These are phyloP conservation scores for Aurelia sp. DNA, from an alignment of 30 jellyfish, hydroid and myxozoan species.

Conservation along the genomic window DNA sequence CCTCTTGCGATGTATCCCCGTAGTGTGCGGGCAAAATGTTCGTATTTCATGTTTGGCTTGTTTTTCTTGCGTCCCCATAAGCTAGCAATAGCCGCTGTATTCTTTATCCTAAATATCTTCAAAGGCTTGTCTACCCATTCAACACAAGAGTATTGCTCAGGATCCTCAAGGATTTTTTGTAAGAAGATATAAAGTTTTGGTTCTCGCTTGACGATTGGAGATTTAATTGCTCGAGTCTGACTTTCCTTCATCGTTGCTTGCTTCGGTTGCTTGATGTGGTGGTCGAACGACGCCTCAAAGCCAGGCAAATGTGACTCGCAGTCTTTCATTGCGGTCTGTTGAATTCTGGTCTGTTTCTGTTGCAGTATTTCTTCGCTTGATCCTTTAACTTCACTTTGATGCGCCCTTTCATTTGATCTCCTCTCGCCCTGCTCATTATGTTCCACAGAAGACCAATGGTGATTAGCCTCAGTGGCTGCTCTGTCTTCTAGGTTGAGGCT, in stretches of 20 bases:
- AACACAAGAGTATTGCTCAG: conserved; percentile 20
- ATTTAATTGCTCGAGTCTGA: not conserved
- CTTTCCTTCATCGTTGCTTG: not conserved
- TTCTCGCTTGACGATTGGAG: not conserved
- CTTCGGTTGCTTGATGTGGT: not conserved
- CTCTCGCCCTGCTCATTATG: no score
- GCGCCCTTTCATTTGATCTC: no score
- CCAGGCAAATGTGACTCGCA: no score
- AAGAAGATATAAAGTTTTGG: conserved; percentile 30
- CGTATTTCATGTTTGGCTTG: conserved; percentile 54
- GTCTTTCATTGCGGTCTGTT: not conserved
- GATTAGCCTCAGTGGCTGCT: no score
- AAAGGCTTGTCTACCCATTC: conserved; percentile 18
- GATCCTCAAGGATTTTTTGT: conserved; percentile 5
- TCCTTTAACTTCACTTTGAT: no score
- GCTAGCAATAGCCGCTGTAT: conserved; percentile 22
- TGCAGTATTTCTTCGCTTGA: no score
- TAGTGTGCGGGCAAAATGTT: conserved; percentile 58
- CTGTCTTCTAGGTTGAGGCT: no score
- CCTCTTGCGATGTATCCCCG: conserved; percentile 50
- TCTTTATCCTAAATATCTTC: conserved; percentile 9
- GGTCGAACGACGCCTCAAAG: no score
- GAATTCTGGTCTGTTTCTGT: not conserved
- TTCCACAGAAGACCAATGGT: no score
- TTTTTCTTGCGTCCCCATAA: conserved; percentile 47